Base-by-base conservation (phyloP, 2,888 invertebrate species). In the Adelognathus sp. region DNA sequence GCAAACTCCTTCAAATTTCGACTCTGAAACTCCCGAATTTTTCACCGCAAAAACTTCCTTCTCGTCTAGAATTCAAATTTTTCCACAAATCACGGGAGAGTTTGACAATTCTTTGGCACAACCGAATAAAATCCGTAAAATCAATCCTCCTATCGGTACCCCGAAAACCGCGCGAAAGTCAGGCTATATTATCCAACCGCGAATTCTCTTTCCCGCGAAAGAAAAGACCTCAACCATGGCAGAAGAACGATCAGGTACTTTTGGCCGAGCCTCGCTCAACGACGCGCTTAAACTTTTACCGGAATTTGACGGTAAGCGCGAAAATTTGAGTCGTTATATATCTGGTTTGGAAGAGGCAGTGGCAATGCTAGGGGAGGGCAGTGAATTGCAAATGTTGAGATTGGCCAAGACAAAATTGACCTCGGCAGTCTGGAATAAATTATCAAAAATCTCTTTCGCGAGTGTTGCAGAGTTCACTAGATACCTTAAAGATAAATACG, bases 221-320 rank as follows among this genome's bases (percentile, higher is more conserved):
- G 2, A 11, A 2, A n/a, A 3, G 2, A 11, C 3, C 3, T n/a
- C n/a, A n/a, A n/a, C n/a, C n/a, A n/a, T n/a, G n/a, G n/a, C n/a
- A n/a, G n/a, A n/a, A n/a, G n/a, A n/a, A n/a, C n/a, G n/a, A n/a
- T n/a, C n/a, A n/a, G n/a, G n/a, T n/a, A n/a, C n/a, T n/a, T n/a
- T n/a, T n/a, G n/a, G n/a, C n/a, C n/a, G n/a, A n/a, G n/a, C n/a
- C n/a, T n/a, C n/a, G n/a, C n/a, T 44, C 3, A 1, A n/a, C 3
- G 67, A 56, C 3, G 67, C 29, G 3, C n/a, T 67, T 7, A n/a
- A 44, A 6, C 5, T 67, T 27, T 14, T 67, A 9, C 67, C 67
- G 1, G 44, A 56, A 9, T 67, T 67, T 36, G 41, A 67, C 11
- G 54, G 41, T n/a, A 56, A 56, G 18, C 24, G 44, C 1, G 67